Base-by-base conservation (phyloP, 1,140 invertebrate genomes). In the Cepaea nemoralis region DNA sequence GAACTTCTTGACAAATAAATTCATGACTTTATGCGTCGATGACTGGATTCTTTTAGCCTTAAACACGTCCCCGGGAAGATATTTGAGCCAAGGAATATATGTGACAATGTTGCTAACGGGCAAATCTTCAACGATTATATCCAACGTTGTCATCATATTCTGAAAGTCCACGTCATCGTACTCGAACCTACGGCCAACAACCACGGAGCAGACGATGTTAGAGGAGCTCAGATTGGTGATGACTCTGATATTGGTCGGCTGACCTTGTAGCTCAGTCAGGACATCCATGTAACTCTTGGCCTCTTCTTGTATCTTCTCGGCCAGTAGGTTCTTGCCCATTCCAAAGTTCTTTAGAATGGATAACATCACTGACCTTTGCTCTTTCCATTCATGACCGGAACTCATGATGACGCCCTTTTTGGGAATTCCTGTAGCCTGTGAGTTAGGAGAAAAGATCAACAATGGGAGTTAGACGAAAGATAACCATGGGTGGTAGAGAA, bases 131-230 rank as follows among this genome's bases (percentile, higher is more conserved):
- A 66, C 71, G 59, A 81, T 80, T 10, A 76, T 45, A 75, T 63
- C 76, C 0, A 82, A 59, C 2, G 82, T 81, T 6, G 81, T 77
- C 0, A 85, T 55, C 10, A 70, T 63, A 1, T 83, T 16, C 66
- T 69, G 19, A 78, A 86, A 86, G 0, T 50, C 40, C 1, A 73
- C 70, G 42, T 87, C 86, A 31, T 81, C 69, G 42, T 94, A 93
- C 66, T 94, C 93, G 89, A 97, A 98, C 12, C 96, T 93, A 0
- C 96, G 94, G n/a, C 95, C 95, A 96, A 98, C 98, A 83, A 97
- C 94, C 42, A 98, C 94, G 39, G 95, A 95, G 89, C 96, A 97
- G 82, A 98, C 97, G 0, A 98, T 96, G 90, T 98, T 98, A 88
- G 95, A 96, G 76, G 97, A 94, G 2, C 95, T 94, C 95, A 77